Percentiles rank a stretch among this genome's conserved stretches.
phyloP scores from a whole-genome alignment of 1,140 invertebrate species.

The Platyura marginata region DNA sequence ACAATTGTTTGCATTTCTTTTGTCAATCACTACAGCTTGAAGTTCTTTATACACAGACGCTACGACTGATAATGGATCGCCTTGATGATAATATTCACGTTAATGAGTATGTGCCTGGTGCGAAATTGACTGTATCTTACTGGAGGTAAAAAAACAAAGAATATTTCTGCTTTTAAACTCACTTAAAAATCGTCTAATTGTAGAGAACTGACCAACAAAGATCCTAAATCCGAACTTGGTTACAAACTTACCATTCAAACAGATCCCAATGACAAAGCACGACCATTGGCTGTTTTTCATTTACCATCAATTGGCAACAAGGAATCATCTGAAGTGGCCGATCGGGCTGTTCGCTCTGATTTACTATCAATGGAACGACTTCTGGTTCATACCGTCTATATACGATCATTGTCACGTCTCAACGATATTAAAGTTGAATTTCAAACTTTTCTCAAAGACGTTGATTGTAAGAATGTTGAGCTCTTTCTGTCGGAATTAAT shows the following conservation, averaged over 20 bases:
- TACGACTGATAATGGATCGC: slow-evolving; percentile 69
- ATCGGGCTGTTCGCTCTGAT: slow-evolving; percentile 65
- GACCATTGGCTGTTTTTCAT: slow-evolving; percentile 71
- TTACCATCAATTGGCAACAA: slow-evolving; percentile 61
- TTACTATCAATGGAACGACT: slow-evolving; percentile 85
- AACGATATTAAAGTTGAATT: slow-evolving; percentile 68
- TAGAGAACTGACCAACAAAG: slow-evolving; percentile 34
- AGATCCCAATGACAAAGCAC: slow-evolving; percentile 60
- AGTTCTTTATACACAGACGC: slow-evolving; percentile 85
- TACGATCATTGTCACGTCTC: slow-evolving; percentile 66
- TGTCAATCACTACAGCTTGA: slow-evolving; percentile 90
- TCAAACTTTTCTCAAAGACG: slow-evolving; percentile 48
- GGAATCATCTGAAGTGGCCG: slow-evolving; percentile 44
- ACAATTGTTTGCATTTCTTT: slow-evolving; percentile 80
- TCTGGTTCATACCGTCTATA: slow-evolving; percentile 93
- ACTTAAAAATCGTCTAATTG: too few relatives aligned
- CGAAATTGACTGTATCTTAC: slow-evolving; percentile 77
- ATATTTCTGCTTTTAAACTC: too few relatives aligned
- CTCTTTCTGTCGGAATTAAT: background rate
- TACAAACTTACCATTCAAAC: slow-evolving; percentile 80
- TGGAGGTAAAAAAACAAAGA: too few relatives aligned
- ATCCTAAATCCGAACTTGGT: slow-evolving; percentile 65
- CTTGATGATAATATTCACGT: slow-evolving; percentile 81
- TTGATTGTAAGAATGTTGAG: slow-evolving; percentile 40
- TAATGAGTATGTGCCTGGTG: slow-evolving; percentile 81